These are phyloP conservation scores for Xestia xanthographa DNA, from an alignment of 2,888 invertebrate species.

Conservation along the genomic window DNA sequence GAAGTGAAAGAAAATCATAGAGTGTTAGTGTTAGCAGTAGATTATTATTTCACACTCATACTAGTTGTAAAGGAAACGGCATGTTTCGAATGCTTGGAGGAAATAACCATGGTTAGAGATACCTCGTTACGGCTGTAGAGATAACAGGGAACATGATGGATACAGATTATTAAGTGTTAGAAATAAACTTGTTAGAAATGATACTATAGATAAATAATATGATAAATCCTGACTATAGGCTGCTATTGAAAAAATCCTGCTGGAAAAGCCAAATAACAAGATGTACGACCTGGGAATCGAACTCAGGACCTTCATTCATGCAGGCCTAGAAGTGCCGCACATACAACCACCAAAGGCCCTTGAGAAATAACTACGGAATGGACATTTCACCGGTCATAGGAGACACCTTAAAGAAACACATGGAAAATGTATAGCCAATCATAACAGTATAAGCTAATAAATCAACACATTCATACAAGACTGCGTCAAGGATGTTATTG, in stretches of 20 bases:
- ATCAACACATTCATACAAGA: slow-evolving; percentile 9
- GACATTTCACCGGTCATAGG: background rate
- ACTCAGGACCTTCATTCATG: background rate
- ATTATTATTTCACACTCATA: slow-evolving; percentile 55
- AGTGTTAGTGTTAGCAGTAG: slow-evolving; percentile 6
- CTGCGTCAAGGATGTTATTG: slow-evolving; percentile 24
- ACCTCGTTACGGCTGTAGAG: slow-evolving; percentile 34
- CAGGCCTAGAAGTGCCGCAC: background rate
- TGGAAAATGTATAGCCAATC: background rate
- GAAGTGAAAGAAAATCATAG: slow-evolving; percentile 48
- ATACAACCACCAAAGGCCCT: background rate
- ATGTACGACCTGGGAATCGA: too few relatives aligned
- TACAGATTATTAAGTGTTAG: slow-evolving; percentile 10
- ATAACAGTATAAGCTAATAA: slow-evolving; percentile 17
- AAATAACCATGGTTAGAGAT: slow-evolving; percentile 40
- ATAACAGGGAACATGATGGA: slow-evolving; percentile 34
- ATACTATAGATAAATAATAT: too few relatives aligned
- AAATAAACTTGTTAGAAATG: slow-evolving; percentile 11
- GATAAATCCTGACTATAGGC: background rate
- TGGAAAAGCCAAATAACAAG: too few relatives aligned
- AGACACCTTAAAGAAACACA: background rate
- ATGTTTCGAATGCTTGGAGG: slow-evolving; percentile 23
- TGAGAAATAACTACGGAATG: background rate
- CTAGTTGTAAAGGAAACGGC: slow-evolving; percentile 44
- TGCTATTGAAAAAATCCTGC: background rate